phyloP scores from a whole-genome alignment of 30 jellyfish, hydroid and myxozoan genomes.

The Cassiopea andromeda region DNA sequence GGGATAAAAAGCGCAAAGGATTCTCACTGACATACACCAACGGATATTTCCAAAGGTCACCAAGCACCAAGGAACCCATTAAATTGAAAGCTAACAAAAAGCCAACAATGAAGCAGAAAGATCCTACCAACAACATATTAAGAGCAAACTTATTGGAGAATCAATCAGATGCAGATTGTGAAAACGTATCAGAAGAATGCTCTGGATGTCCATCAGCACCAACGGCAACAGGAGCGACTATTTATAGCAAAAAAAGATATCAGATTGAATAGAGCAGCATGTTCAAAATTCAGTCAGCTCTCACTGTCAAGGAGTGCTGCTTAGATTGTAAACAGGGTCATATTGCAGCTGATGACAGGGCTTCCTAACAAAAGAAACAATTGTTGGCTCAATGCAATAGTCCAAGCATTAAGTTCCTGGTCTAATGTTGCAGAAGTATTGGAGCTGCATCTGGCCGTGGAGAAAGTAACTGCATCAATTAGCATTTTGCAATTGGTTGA shows the following conservation, averaged over 20 bases:
- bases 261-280: too few relatives aligned
- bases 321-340: not conserved
- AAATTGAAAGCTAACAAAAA: not conserved
- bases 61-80: not conserved
- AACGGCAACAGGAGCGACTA: too few relatives aligned
- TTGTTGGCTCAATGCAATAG: not conserved
- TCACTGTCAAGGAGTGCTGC: not conserved
- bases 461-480: not conserved
- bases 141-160: not conserved
- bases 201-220: too few relatives aligned
- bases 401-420: not conserved
- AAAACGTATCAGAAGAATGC: not conserved
- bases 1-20: slow-evolving; percentile 56
- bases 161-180: not conserved
- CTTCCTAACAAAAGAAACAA: not conserved
- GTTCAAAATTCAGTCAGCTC: not conserved
- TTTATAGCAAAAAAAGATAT: too few relatives aligned
- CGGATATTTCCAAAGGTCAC: not conserved
- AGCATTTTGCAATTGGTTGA: not conserved
- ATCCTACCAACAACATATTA: not conserved
- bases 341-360: not conserved
- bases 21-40: not conserved
- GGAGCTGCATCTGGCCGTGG: not conserved
- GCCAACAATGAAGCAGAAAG: not conserved
- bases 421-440: not conserved